These are phyloP conservation scores for Apodemus agrarius DNA, from an alignment of 2,797 vertebrate genomes.

Conservation along the genomic window DNA sequence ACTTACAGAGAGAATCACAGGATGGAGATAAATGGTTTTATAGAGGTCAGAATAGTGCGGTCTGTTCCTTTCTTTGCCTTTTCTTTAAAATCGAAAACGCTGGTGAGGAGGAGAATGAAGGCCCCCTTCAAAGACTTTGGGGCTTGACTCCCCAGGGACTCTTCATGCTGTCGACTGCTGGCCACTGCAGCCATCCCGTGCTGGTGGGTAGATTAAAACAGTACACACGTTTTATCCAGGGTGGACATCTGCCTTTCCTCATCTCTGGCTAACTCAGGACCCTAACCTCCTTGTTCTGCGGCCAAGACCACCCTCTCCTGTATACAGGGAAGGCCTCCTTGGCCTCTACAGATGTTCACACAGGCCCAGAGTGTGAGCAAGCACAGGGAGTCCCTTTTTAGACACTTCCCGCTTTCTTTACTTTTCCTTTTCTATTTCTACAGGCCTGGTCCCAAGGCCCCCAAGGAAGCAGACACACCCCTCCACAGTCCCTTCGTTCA, in stretches of 20 bases:
- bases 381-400: not conserved
- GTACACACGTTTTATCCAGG: not conserved
- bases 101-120: not conserved
- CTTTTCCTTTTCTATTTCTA: not conserved
- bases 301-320: not conserved
- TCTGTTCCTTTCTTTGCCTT: not conserved
- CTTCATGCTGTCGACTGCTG: not conserved
- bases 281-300: not conserved
- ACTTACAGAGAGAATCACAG: not conserved
- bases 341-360: not conserved
- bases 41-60: not conserved
- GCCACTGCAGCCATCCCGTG: not conserved
- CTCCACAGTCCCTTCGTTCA: not conserved
- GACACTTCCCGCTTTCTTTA: not conserved
- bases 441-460: not conserved
- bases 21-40: constrained; percentile 7
- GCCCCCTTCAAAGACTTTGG: not conserved
- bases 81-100: not conserved
- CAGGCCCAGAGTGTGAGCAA: not conserved
- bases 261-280: not conserved
- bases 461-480: not conserved
- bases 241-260: not conserved
- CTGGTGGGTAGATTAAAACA: not conserved
- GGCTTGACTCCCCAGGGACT: not conserved
- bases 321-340: not conserved